Conservation (phyloP, 1,140 invertebrate species). For the Drosophila pachea region DNA sequence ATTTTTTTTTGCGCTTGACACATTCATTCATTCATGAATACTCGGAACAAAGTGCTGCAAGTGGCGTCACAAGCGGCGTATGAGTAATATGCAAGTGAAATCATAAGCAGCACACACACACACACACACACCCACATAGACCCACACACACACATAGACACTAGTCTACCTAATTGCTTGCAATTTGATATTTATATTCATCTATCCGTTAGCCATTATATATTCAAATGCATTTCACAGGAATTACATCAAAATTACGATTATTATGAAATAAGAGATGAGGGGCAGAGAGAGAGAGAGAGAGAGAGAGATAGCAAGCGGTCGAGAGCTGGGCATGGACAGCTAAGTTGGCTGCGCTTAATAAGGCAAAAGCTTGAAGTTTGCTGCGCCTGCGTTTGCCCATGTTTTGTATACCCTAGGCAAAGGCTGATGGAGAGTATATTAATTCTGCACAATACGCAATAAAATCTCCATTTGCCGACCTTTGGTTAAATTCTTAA, state of each 20-base stretch:
- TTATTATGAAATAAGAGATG: not conserved
- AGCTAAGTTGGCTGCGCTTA: not conserved
- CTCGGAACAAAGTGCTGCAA: constrained; percentile 13
- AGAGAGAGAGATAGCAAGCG: not conserved
- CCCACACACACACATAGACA: not conserved
- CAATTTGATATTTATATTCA: not conserved
- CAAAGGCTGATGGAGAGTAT: not conserved
- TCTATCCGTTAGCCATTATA: not conserved
- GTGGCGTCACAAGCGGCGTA: constrained; percentile 43
- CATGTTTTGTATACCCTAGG: not conserved
- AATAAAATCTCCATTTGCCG: not conserved
- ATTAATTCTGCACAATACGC: too few relatives aligned
- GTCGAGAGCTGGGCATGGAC: not conserved
- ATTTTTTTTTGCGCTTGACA: not conserved
- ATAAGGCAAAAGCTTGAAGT: not conserved
- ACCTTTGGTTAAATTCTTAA: not conserved
- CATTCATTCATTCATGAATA: constrained; percentile 43
- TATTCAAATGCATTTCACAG: constrained; percentile 3
- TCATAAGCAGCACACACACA: constrained; percentile 2
- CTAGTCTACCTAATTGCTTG: not conserved
- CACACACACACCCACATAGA: not conserved
- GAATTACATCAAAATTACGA: not conserved
- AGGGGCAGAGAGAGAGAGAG: not conserved
- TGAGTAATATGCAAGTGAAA: constrained; percentile 40
- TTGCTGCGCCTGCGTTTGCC: not conserved